Conservation (phyloP, 1,140 invertebrate genomes). For the Choristoneura fumiferana region DNA sequence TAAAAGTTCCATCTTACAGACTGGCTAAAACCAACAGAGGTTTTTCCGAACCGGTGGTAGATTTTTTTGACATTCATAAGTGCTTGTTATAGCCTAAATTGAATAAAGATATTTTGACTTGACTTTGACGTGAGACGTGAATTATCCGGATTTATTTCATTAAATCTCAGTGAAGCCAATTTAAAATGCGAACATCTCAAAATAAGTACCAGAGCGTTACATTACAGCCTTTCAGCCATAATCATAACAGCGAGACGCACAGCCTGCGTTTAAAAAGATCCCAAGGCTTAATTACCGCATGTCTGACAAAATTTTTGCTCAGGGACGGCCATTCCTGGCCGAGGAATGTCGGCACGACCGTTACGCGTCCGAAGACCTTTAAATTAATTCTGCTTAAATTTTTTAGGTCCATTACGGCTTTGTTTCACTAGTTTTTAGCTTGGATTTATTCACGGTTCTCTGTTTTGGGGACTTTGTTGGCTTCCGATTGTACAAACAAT, state of each 20-base stretch:
- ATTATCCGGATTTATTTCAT: too few species aligned
- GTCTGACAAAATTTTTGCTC: conserved; percentile 14
- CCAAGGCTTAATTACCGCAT: conserved; percentile 7
- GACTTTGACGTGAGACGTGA: too few species aligned
- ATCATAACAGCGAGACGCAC: neutral
- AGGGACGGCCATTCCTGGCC: conserved; percentile 2
- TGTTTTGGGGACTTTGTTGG: conserved; percentile 5
- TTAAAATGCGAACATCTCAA: neutral
- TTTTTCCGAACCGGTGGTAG: too few species aligned
- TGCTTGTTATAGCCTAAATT: too few species aligned
- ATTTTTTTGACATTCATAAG: too few species aligned
- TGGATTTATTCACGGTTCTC: neutral
- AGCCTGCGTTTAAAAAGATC: neutral
- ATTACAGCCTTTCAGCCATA: neutral
- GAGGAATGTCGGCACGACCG: neutral
- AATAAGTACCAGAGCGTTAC: neutral
- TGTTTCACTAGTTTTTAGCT: neutral
- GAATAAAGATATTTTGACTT: too few species aligned
- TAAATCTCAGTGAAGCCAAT: too few species aligned
- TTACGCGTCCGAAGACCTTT: neutral
- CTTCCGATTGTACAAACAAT: too few species aligned
- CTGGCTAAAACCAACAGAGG: too few species aligned
- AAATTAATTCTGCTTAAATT: conserved; percentile 17
- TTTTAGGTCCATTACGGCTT: conserved; percentile 9
- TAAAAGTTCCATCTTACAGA: too few species aligned